Evolutionary conservation across 2,797 vertebrate species (phyloP).

Genomic region (Urocyon cinereoargenteus): DNA sequence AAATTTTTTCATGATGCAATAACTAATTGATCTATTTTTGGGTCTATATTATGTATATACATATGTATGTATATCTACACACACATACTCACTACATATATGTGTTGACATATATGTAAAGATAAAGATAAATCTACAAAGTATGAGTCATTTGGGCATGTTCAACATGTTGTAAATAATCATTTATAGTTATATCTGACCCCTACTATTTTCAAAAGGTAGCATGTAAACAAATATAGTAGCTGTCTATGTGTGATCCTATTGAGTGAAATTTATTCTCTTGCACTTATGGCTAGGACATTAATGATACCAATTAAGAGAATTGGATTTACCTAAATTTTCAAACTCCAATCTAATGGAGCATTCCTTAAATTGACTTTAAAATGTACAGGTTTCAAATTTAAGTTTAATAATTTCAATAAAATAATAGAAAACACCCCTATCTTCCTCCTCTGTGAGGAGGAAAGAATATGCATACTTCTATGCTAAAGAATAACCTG

Average conservation of each 20-base stretch:
- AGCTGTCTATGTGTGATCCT: neutral
- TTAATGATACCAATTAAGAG: neutral
- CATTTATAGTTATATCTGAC: neutral
- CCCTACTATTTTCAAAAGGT: neutral
- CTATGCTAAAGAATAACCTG: neutral
- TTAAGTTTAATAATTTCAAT: constrained; percentile 36
- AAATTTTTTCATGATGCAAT: neutral
- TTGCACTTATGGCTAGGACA: neutral
- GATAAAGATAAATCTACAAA: neutral
- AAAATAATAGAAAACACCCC: neutral
- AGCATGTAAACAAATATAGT: neutral
- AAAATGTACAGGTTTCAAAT: neutral
- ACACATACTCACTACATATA: neutral
- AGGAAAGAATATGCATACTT: no score
- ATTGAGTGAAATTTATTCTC: neutral
- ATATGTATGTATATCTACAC: neutral
- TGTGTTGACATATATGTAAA: neutral
- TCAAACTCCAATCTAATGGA: neutral
- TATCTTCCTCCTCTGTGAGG: no score
- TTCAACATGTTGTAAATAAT: neutral
- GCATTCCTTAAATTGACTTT: neutral
- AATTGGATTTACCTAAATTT: neutral
- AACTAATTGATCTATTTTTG: neutral
- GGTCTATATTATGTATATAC: neutral
- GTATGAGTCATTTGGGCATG: neutral